A percentile compares a stretch with the other conserved stretches of the same genome.
Evolutionary conservation across 2,113 vertebrate genomes (phyloP).

Genomic region (Leucopternis melanops): DNA sequence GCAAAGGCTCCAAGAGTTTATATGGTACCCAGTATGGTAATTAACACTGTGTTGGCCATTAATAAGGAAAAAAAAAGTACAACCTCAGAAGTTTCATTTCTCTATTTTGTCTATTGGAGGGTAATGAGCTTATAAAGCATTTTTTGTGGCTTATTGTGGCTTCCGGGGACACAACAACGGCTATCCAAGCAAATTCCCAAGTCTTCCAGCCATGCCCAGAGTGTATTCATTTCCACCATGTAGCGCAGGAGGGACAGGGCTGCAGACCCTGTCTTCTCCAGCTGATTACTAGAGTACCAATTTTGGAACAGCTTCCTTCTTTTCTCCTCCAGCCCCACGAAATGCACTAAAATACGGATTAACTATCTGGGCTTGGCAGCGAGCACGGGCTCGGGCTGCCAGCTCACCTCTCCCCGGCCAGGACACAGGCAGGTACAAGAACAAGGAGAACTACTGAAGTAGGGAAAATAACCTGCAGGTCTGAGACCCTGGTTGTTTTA

Average conservation of each 20-base stretch:
- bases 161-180: accelerated
- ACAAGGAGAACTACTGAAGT: not conserved
- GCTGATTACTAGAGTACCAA: not conserved
- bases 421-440: not conserved
- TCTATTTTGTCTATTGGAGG: not conserved
- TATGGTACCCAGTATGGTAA: accelerated
- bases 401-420: not conserved
- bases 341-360: not conserved
- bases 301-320: not conserved
- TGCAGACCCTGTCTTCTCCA: not conserved
- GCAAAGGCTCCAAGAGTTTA: not conserved
- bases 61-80: not conserved
- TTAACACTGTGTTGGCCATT: not conserved
- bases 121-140: not conserved
- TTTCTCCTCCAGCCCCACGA: not conserved
- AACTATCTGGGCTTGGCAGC: not conserved
- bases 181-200: not conserved
- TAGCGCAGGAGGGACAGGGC: accelerated
- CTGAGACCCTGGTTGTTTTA: accelerated
- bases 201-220: not conserved
- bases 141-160: not conserved
- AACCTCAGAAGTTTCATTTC: not conserved
- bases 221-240: accelerated
- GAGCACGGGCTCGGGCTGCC: not conserved
- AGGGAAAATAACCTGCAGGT: accelerated